Evolutionary conservation across 1,140 invertebrate genomes (phyloP).

Genomic region (Holcopasites calliopsidis): DNA sequence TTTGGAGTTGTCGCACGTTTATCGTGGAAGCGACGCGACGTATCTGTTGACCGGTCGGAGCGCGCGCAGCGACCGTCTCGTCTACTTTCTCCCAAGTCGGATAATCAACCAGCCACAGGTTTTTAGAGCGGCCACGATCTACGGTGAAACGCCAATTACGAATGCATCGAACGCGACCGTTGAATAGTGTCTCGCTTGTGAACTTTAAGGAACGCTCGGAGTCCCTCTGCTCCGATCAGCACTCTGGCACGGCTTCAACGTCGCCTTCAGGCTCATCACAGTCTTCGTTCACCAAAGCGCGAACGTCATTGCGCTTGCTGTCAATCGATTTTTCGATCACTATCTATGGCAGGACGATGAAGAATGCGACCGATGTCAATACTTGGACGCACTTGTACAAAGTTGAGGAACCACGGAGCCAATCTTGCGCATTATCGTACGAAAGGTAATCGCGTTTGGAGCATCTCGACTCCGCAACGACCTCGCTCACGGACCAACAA

Average conservation of each 20-base stretch:
- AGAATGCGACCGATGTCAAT: too few species aligned
- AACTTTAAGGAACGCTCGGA: constrained; percentile 6
- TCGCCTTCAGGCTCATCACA: constrained; percentile 4
- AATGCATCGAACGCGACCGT: not conserved
- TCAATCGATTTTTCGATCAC: not conserved
- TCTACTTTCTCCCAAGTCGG: constrained; percentile 37
- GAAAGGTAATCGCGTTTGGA: not conserved
- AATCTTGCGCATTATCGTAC: not conserved
- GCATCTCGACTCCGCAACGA: not conserved
- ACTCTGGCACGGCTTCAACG: not conserved
- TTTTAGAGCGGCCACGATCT: constrained; percentile 12
- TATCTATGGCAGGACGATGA: too few species aligned
- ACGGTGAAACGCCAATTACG: not conserved
- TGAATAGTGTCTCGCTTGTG: not conserved
- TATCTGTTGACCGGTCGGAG: constrained; percentile 8
- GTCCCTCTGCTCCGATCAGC: not conserved
- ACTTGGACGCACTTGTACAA: not conserved
- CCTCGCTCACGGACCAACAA: not conserved
- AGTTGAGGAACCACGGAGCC: too few species aligned
- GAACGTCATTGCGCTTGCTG: not conserved
- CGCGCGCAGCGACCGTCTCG: not conserved
- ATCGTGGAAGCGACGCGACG: not conserved
- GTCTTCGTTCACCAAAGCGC: not conserved
- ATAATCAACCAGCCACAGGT: constrained; percentile 42
- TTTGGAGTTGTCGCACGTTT: too few species aligned